Evolutionary conservation across 2,888 invertebrate species (phyloP).

Genomic region (Fragum sueziense): DNA sequence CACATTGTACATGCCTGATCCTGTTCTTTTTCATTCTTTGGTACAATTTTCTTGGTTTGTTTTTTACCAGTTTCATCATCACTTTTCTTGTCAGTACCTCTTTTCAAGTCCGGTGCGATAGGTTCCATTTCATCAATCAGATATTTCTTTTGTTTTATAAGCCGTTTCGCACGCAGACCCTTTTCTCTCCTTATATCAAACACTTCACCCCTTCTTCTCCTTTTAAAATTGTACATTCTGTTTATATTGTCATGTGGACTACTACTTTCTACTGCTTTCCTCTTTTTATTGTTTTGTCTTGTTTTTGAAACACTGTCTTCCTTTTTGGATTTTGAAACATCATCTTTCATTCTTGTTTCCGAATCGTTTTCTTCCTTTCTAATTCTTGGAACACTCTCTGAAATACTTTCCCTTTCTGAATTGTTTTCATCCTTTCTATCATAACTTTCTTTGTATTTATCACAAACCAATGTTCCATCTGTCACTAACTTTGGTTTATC

Average conservation of each 20-base stretch:
- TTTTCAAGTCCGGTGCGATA: neutral
- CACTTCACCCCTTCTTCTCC: neutral
- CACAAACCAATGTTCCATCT: too few relatives aligned
- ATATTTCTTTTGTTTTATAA: constrained; percentile 49
- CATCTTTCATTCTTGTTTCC: neutral
- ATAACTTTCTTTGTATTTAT: too few relatives aligned
- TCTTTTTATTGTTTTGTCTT: neutral
- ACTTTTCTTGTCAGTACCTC: constrained; percentile 5
- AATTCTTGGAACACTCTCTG: neutral
- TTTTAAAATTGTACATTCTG: neutral
- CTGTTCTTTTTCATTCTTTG: constrained; percentile 3
- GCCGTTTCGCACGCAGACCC: constrained; percentile 40
- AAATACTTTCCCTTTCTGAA: neutral
- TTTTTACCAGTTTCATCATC: neutral
- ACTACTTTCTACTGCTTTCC: neutral
- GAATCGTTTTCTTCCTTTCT: neutral
- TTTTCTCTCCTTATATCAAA: constrained; percentile 27
- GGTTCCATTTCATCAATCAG: constrained; percentile 47
- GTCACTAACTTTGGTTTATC: too few relatives aligned
- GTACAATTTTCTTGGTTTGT: neutral
- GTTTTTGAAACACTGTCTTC: neutral
- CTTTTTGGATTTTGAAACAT: too few relatives aligned
- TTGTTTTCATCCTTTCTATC: neutral
- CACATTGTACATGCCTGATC: constrained; percentile 33
- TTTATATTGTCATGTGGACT: neutral